Evolutionary conservation across 2,888 invertebrate genomes (phyloP).

Genomic region (Morpho deidamia): DNA sequence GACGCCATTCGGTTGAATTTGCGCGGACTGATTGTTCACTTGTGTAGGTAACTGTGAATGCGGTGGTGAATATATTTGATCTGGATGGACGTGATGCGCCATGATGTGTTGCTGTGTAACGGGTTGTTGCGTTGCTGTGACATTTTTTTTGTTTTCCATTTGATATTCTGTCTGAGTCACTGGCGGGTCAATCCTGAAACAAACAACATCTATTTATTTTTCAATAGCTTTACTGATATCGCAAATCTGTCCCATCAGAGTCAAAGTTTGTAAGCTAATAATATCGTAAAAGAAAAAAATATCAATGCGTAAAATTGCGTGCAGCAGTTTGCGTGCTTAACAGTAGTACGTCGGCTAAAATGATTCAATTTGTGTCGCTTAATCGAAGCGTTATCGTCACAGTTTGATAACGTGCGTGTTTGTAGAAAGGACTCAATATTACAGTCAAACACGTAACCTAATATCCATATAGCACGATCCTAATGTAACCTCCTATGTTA

Average conservation of each 20-base stretch:
- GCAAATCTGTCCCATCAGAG: no score
- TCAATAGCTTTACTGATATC: no score
- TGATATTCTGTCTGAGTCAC: conserved; percentile 78
- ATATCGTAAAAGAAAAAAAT: background rate
- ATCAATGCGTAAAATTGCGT: background rate
- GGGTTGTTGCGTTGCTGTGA: conserved; percentile 77
- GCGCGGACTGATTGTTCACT: conserved; percentile 56
- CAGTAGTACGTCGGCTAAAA: conserved; percentile 34
- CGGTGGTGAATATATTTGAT: conserved; percentile 70
- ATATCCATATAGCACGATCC: background rate
- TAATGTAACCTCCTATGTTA: background rate
- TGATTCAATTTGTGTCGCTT: conserved; percentile 48
- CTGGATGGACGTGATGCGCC: conserved; percentile 71
- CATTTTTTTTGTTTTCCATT: conserved; percentile 82
- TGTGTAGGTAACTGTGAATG: conserved; percentile 61
- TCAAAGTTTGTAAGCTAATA: no score
- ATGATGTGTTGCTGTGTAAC: conserved; percentile 66
- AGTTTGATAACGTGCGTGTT: conserved; percentile 43
- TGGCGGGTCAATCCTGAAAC: conserved; percentile 85
- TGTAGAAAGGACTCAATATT: conserved; percentile 31
- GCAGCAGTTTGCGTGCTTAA: conserved; percentile 18
- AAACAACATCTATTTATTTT: conserved; percentile 27
- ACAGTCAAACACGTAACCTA: conserved; percentile 35
- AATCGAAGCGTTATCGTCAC: conserved; percentile 49
- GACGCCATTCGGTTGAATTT: conserved; percentile 74